Percentiles rank a stretch among this genome's conserved stretches.
These are phyloP conservation scores for Arbacia lixula DNA, from an alignment of 53 echinoderm and acorn worm species.

Conservation along the genomic window DNA sequence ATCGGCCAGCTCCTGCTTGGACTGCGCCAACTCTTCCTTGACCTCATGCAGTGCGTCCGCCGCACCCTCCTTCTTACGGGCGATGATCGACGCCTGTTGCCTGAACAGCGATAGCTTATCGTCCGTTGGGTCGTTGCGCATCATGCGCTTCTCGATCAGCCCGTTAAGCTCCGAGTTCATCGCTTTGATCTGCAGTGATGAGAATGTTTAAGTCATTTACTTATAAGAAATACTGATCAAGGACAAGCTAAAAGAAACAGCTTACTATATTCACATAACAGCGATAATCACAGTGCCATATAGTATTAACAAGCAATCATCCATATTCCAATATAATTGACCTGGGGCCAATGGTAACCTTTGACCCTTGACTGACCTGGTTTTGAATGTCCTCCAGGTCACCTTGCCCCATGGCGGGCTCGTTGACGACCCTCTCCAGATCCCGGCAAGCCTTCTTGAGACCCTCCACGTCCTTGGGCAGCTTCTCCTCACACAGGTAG, in stretches of 20 bases:
- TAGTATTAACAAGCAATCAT: too few species aligned
- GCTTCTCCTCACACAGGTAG: conserved; percentile 95
- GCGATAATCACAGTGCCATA: too few species aligned
- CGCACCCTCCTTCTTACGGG: conserved; percentile 95
- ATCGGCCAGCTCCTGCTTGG: conserved; percentile 82
- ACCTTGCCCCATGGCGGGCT: conserved; percentile 97
- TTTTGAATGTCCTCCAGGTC: conserved; percentile 86
- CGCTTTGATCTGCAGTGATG: conserved; percentile 67
- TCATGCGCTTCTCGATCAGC: conserved; percentile 99
- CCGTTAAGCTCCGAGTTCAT: conserved; percentile 83
- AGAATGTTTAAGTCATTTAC: too few species aligned
- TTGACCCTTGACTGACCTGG: too few species aligned
- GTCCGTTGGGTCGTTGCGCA: conserved; percentile 93
- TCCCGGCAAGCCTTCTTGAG: conserved; percentile 80
- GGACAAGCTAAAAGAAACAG: too few species aligned
- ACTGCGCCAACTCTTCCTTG: conserved; percentile 80
- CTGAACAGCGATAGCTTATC: conserved; percentile 98
- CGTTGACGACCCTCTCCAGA: conserved; percentile 89
- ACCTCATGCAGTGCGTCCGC: conserved; percentile 81
- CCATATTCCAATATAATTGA: too few species aligned
- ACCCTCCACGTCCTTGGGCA: conserved; percentile 88
- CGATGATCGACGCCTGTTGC: conserved; percentile 98
- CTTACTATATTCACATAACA: too few species aligned
- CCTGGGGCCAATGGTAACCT: too few species aligned
- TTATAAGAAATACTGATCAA: too few species aligned